Base-by-base conservation (phyloP, 2,797 vertebrate genomes). In the Amblyraja radiata region DNA sequence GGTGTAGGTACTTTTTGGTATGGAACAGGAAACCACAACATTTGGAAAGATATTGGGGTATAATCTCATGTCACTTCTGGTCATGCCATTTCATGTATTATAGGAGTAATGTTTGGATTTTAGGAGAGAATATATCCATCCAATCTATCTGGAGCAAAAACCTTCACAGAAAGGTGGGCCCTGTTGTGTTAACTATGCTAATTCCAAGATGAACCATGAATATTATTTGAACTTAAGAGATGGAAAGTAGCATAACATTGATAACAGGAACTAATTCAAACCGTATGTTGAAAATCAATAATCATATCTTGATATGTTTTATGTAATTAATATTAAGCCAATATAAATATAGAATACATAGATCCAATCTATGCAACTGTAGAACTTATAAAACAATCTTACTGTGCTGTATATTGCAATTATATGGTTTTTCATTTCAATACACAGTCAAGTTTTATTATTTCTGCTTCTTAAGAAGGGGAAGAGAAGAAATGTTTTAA, bases 281-380 rank as follows among this genome's bases (percentile, higher is more conserved):
- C 36, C 74, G 54, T 46, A 74, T 91, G 71, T 91, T 91, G 71
- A 54, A 71, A 74, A 36, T 74, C 39, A 39, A 76, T 74, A 28
- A 91, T 91, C 23, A 91, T 74, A 74, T 54, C 25, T 91, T 76
- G 90, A 36, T 74, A 73, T 68, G 39, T 46, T 73, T 74, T 65
- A 36, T 54, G 71, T 91, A 91, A 74, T 71, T 54, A 91, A 91
- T 46, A 39, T 91, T 74, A 91, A 74, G 54, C n/a, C 65, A 73
- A 90, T 36, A 90, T 32, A 63, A 90, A 71, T 39, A 71, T 76
- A 91, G 23, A 91, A 54, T 91, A 73, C 90, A 91, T 91, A 91
- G 90, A 91, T 91, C 90, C 36, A 91, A 91, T 97, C 98, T 98
- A 98, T 99, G 98, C 98, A 99, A 97, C 97, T 97, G 97, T 95